Evolutionary conservation across 30 jellyfish, hydroid and myxozoan genomes (phyloP).

Genomic region (Cassiopea andromeda): DNA sequence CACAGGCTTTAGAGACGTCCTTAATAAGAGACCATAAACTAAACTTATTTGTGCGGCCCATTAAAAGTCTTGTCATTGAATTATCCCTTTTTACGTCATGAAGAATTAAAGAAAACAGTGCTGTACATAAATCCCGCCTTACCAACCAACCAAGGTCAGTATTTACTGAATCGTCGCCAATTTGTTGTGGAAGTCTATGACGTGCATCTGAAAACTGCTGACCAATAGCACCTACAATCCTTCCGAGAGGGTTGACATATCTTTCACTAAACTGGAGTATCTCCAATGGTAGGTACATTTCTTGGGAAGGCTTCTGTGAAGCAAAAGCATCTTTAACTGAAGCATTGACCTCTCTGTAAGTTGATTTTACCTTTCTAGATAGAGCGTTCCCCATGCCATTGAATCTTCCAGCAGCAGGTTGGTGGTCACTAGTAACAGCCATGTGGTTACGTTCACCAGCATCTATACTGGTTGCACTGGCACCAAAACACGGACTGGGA

Average conservation of each 20-base stretch:
- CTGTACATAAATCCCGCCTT: constrained; percentile 51
- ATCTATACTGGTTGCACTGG: not conserved
- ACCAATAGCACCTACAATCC: constrained; percentile 41
- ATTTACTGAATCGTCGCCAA: constrained; percentile 45
- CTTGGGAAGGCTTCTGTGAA: constrained; percentile 14
- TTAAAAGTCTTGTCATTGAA: constrained; percentile 7
- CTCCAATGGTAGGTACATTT: constrained; percentile 33
- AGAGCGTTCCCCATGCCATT: constrained; percentile 1
- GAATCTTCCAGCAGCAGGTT: not conserved
- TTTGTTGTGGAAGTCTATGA: constrained; percentile 9
- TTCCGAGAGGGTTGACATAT: constrained; percentile 21
- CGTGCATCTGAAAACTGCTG: constrained; percentile 30
- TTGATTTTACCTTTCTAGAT: constrained; percentile 14
- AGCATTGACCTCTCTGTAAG: not conserved
- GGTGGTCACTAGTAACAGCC: not conserved
- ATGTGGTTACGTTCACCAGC: not conserved
- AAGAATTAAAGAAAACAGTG: constrained; percentile 39
- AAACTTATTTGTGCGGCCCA: constrained; percentile 1
- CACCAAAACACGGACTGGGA: constrained; percentile 38
- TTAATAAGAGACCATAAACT: constrained; percentile 47
- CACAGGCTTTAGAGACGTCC: constrained; percentile 51
- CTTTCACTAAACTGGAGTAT: constrained; percentile 22
- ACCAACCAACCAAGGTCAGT: constrained; percentile 59
- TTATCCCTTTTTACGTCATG: constrained; percentile 48
- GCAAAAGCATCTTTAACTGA: not conserved